Conservation (phyloP, 2,113 vertebrate genomes). For the Martes martes region DNA sequence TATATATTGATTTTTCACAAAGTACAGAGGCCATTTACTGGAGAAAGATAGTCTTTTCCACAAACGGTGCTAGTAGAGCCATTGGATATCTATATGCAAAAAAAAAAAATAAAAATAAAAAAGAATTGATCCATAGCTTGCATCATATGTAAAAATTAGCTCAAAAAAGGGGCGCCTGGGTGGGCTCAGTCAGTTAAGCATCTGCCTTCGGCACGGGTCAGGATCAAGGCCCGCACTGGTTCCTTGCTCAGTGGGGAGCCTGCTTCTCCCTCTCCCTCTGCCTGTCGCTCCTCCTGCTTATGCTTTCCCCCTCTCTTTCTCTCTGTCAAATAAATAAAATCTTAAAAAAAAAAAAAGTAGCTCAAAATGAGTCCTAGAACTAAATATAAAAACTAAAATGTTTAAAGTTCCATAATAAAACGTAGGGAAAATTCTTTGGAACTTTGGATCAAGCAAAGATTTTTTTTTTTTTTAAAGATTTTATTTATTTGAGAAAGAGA, state of each 20-base stretch:
- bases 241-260: too few relatives aligned
- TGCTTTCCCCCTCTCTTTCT: too few relatives aligned
- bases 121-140: background rate
- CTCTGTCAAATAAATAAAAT: too few relatives aligned
- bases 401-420: background rate
- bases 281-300: too few relatives aligned
- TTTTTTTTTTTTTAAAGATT: too few relatives aligned
- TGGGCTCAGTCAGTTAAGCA: background rate
- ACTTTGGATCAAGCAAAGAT: background rate
- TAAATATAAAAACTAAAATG: background rate
- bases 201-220: too few relatives aligned
- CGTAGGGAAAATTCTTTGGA: background rate
- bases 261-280: too few relatives aligned
- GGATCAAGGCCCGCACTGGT: too few relatives aligned
- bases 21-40: background rate
- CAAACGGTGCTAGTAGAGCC: background rate
- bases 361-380: background rate
- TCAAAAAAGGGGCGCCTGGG: background rate
- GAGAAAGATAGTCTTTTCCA: background rate
- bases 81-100: background rate
- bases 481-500: too few relatives aligned
- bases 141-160: background rate
- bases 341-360: background rate
- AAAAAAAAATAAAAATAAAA: background rate
- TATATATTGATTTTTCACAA: background rate